Percentiles rank a stretch among this genome's conserved stretches.
phyloP scores from a whole-genome alignment of 1,140 invertebrate genomes.

The Magallana angulata region DNA sequence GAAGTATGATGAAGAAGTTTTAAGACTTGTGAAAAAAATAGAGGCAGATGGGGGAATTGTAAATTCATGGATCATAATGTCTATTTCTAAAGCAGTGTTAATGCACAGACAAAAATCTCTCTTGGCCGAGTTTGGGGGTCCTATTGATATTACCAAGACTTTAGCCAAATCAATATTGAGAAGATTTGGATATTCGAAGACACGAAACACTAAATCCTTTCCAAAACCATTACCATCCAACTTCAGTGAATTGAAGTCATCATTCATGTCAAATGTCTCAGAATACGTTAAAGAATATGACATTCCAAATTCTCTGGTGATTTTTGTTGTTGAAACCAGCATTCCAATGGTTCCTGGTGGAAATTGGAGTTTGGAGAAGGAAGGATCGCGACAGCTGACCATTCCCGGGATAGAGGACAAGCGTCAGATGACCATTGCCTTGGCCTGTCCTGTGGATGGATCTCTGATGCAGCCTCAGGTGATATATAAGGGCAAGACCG shows the following conservation, averaged over 20 bases:
- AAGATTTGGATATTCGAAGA: constrained; percentile 22
- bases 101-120: constrained; percentile 11
- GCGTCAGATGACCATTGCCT: constrained; percentile 17
- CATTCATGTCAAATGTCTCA: background rate
- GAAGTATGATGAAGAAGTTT: constrained; percentile 25
- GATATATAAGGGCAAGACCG: constrained; percentile 30
- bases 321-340: constrained; percentile 26
- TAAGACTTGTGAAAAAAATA: constrained; percentile 21
- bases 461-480: constrained; percentile 29
- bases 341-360: constrained; percentile 29
- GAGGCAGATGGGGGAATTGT: constrained; percentile 14
- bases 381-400: constrained; percentile 8
- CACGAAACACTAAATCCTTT: constrained; percentile 7
- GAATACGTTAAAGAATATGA: background rate
- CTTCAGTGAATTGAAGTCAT: constrained; percentile 25
- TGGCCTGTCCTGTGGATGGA: constrained; percentile 11
- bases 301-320: constrained; percentile 34
- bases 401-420: constrained; percentile 36
- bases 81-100: constrained; percentile 38
- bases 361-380: constrained; percentile 22
- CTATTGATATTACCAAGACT: constrained; percentile 25
- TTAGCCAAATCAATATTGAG: constrained; percentile 28
- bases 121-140: background rate
- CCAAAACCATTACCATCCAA: constrained; percentile 5
- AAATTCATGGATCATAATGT: constrained; percentile 34